Evolutionary conservation across 2,113 vertebrate species (phyloP), one percentile per base, ranked within the genome.

Genomic region (Electrona antarctica): DNA sequence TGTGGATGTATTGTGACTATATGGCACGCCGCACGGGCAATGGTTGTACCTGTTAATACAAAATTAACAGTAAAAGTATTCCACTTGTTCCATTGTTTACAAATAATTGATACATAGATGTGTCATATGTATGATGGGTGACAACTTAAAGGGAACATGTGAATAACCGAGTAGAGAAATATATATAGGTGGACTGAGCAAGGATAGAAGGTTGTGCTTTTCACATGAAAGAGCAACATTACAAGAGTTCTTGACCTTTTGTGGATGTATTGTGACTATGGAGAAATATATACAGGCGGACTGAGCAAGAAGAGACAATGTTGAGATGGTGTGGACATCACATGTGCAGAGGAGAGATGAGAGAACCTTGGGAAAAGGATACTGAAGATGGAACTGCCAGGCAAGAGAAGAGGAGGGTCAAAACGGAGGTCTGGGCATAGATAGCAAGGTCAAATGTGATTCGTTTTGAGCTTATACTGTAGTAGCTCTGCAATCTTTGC

Each of bases 201-300:
- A 33, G 2, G 2, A 33, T 50, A 49, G 41, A 73, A 82, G 82
- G 77, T 71, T 69, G 79, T 69, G 49, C 58, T 83, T 7, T 45
- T 64, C 15, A 52, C 61, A 50, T 51, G 8, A 55, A 15, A 74
- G 71, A 78, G 79, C 77, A 55, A 64, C 69, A 72, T 71, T 71
- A 28, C 78, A 77, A 70, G 77, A 75, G 71, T 65, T 72, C 49
- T 65, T 84, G 79, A 89, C 74, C 82, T 85, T 88, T 81, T 63
- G 60, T n/a, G 50, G 51, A 60, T 71, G 67, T 71, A 73, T 73
- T 46, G 33, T 64, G 81, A 73, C 62, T 78, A 33, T 33, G 4
- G 29, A 33, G 2, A 33, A 33, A 33, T 41, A 41, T 41, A 41
- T 41, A 41, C 33, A 41, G 33, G 33, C 2, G 33, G 33, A 41